Percentiles rank a stretch among this genome's conserved stretches.
Conservation (phyloP, 2,113 vertebrate genomes). For the Halcyon malimbica region DNA sequence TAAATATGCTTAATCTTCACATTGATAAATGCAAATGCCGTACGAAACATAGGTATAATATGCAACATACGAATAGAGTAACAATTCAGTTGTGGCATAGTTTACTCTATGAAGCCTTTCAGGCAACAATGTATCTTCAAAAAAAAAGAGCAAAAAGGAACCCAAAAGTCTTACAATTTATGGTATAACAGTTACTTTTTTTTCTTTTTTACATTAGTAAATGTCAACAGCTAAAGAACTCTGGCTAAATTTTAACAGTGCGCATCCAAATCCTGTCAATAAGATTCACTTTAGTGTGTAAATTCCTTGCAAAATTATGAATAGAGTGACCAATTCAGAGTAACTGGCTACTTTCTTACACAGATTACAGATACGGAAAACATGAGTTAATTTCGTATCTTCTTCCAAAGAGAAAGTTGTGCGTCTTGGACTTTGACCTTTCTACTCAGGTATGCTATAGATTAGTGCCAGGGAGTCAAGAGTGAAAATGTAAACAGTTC, state of each 20-base stretch:
- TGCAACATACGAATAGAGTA: neutral
- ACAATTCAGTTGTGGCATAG: neutral
- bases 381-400: neutral
- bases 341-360: neutral
- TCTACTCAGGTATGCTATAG: neutral
- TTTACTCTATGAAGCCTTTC: neutral
- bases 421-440: neutral
- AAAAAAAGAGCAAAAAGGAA: neutral
- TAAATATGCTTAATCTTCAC: neutral
- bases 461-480: neutral
- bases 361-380: neutral
- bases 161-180: neutral
- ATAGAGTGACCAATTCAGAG: neutral
- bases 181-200: neutral
- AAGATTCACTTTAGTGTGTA: neutral
- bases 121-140: neutral
- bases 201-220: neutral
- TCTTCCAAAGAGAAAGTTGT: neutral
- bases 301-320: neutral
- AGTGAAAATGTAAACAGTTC: neutral
- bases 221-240: neutral
- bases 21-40: neutral
- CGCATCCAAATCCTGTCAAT: neutral
- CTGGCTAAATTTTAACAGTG: neutral
- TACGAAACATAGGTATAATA: neutral